Evolutionary conservation across 2,113 vertebrate genomes (phyloP).

Genomic region (Cynopterus brachyotis): DNA sequence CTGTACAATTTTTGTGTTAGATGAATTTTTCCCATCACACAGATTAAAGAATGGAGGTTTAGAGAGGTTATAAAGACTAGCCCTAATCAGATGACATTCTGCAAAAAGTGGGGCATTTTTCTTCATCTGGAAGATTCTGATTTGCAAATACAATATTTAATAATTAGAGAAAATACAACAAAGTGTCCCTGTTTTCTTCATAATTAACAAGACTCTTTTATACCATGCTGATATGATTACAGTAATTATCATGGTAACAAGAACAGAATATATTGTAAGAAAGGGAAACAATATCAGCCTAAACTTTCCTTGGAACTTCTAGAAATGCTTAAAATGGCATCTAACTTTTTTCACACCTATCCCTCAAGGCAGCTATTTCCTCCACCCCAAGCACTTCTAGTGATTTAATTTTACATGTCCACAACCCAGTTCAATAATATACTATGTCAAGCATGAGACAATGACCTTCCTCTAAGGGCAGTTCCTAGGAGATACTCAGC

Average conservation of each 20-base stretch:
- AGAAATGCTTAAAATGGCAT: not conserved
- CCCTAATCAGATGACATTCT: not conserved
- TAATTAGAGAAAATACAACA: conserved; percentile 61
- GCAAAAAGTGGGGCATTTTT: not conserved
- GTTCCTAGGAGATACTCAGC: not conserved
- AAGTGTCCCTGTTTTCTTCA: conserved; percentile 58
- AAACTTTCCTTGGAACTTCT: not conserved
- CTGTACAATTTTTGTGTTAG: not conserved
- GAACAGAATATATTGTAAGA: conserved; percentile 51
- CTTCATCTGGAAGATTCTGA: conserved; percentile 20
- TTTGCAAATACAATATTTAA: conserved; percentile 66
- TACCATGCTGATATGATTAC: conserved; percentile 59
- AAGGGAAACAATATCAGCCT: conserved; percentile 17
- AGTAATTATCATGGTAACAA: conserved; percentile 62
- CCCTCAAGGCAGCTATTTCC: not conserved
- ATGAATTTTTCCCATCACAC: not conserved
- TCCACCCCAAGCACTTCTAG: not conserved
- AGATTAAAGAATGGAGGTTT: not conserved
- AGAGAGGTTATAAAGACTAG: not conserved
- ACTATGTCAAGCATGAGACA: not conserved
- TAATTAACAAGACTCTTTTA: conserved; percentile 64
- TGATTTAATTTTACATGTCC: not conserved
- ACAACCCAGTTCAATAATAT: not conserved
- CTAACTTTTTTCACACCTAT: not conserved
- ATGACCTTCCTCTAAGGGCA: not conserved